Evolutionary conservation across 2,113 vertebrate genomes (phyloP).

Genomic region (Addax nasomaculatus): DNA sequence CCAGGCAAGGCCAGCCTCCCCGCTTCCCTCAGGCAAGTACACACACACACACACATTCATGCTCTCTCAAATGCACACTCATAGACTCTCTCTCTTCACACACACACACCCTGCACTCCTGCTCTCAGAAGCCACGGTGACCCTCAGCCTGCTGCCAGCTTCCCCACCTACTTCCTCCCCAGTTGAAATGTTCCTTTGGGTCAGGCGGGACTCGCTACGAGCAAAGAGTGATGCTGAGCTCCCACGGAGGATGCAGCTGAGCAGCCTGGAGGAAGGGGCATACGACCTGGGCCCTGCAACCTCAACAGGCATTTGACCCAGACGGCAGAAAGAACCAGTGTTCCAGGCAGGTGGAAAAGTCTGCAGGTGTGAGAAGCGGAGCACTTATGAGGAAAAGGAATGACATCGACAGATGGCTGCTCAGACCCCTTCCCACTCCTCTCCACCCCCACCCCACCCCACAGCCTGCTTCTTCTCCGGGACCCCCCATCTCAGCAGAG

Average conservation of each 20-base stretch:
- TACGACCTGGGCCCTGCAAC: neutral
- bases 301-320: neutral
- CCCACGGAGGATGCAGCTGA: neutral
- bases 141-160: neutral
- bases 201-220: fast-evolving
- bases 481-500: neutral
- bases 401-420: fast-evolving
- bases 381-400: neutral
- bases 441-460: neutral
- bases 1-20: neutral
- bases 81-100: neutral
- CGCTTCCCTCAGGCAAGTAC: fast-evolving
- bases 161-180: neutral
- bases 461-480: neutral
- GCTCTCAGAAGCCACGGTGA: neutral
- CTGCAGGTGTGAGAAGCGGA: no score
- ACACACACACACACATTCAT: neutral
- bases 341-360: neutral
- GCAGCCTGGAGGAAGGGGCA: no score
- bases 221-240: no score
- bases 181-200: neutral
- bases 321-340: neutral
- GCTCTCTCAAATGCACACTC: neutral
- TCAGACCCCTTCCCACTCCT: neutral
- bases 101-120: neutral